Evolutionary conservation across 2,888 invertebrate species (phyloP), one percentile per base, ranked within the genome.

Genomic region (Rhyacophila evoluta): DNA sequence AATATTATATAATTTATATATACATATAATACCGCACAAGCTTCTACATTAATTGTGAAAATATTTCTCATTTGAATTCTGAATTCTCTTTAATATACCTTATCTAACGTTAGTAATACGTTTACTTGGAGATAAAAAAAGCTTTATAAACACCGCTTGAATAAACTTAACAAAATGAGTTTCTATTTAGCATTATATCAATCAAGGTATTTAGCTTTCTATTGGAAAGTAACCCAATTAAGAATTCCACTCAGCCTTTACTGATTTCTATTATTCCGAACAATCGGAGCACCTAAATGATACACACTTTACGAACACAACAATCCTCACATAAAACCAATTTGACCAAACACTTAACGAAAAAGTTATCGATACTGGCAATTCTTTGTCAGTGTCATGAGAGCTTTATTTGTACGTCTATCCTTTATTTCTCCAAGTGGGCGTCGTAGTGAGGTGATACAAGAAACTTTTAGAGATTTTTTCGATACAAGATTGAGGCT

Each of bases 201-300:
- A n/a, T n/a, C n/a, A n/a, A n/a, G n/a, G n/a, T n/a, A n/a, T n/a
- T n/a, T n/a, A n/a, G 55, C 10, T 55, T 55, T 55, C 25, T 25
- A 55, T 55, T 19, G 19, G 19, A 55, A 55, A 55, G 19, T 19
- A 25, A 55, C 19, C 19, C 55, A 55, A 55, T 55, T 55, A 55
- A 25, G 55, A 19, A 55, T 55, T 25, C 25, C 10, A 55, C 10
- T 55, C 55, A 55, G 19, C 55, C 55, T 19, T 55, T 55, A 55
- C 25, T 55, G 55, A 55, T 55, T 55, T 55, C 55, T 55, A 55
- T 55, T 55, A 55, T 55, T 8, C 55, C 55, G 19, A 55, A 55
- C 55, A 19, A 55, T 19, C 19, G 25, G 25, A 19, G 55, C 6
- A 33, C 29, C 29, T 55, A 55, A 55, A 55, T 19, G 55, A 55